phyloP scores from a whole-genome alignment of 2,113 vertebrate genomes.

The Aix galericulata region DNA sequence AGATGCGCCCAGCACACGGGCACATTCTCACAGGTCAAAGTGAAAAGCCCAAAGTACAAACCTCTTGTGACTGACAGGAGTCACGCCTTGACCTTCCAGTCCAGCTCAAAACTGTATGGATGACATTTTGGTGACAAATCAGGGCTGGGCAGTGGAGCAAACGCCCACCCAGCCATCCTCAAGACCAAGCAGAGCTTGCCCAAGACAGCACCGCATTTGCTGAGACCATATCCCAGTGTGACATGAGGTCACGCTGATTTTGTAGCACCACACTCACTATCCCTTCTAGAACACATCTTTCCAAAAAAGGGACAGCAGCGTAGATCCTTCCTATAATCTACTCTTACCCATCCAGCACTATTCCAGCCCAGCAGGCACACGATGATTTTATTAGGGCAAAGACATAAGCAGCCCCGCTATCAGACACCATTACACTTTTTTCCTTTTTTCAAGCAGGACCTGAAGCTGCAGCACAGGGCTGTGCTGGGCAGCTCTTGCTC shows the following conservation, averaged over 20 bases:
- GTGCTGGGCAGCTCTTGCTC: background rate
- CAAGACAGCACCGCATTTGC: background rate
- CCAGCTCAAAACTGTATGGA: fast-evolving
- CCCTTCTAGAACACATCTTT: background rate
- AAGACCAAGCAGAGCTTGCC: background rate
- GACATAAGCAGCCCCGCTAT: background rate
- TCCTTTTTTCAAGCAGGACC: background rate
- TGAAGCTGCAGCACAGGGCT: background rate
- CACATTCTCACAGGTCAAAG: background rate
- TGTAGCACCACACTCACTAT: background rate
- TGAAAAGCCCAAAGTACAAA: background rate
- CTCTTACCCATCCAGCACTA: background rate
- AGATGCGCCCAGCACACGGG: fast-evolving
- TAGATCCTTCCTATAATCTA: background rate
- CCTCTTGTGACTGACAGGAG: fast-evolving
- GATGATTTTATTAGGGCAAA: background rate
- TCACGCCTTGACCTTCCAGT: background rate
- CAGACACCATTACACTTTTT: background rate
- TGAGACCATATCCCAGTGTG: background rate
- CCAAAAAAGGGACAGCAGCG: background rate
- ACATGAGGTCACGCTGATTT: fast-evolving
- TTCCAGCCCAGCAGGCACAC: background rate
- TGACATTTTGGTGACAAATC: background rate
- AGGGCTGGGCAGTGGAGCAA: background rate
- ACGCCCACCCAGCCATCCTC: background rate